Evolutionary conservation across 2,113 vertebrate genomes (phyloP).

Genomic region (rabbit (Oryctolagus cuniculus)): mOryCun1.1 NC_091441.1:73939501-73940000

Average conservation of each 20-base stretch:
- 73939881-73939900: neutral
- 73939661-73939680: neutral
- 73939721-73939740: slow-evolving; percentile 45
- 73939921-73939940: neutral
- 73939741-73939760: neutral
- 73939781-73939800: neutral
- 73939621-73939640: neutral
- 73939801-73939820: neutral
- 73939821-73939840: neutral
- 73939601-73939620: neutral
- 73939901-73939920: neutral
- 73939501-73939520: no score
- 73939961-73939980: neutral
- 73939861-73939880: neutral
- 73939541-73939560: neutral
- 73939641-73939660: neutral
- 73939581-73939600: neutral
- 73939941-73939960: neutral
- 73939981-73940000: neutral
- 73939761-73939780: neutral
- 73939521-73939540: no score
- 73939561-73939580: slow-evolving; percentile 35
- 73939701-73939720: neutral
- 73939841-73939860: neutral
- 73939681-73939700: neutral